Base-by-base conservation (phyloP, 2,888 invertebrate genomes). In the Scaptomyza parva region DNA sequence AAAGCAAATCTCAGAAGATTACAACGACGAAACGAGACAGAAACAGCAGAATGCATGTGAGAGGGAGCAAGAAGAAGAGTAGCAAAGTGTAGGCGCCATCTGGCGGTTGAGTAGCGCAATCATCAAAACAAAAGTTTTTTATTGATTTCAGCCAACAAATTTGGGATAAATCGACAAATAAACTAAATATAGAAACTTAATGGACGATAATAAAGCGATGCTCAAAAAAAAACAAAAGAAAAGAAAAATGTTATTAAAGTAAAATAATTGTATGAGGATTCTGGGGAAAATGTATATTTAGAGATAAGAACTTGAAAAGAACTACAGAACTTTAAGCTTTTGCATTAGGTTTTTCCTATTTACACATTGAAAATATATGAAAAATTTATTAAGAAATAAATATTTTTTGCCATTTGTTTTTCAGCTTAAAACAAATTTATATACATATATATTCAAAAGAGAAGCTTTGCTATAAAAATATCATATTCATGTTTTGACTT, bases 1-100 rank as follows among this genome's bases (percentile, higher is more conserved):
- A 37, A 28, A 47, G 22, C 55, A 75, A 59, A 55, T 53, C 65
- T 39, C 58, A 17, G 45, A 33, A 57, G 72, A 76, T 72, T 72
- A 70, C 20, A n/a, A n/a, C n/a, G n/a, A n/a, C n/a, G 12, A 24
- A 17, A 17, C 11, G 7, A 26, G 28, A 6, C 5, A 9, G 3
- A n/a, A 12, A 8, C n/a, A 14, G 14, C 24, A 20, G 22, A 40
- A 6, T 11, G 22, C 12, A 22, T 4, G 17, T 14, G 14, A 8
- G 24, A 0, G 30, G n/a, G 11, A 11, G 2, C 11, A 14, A 9
- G 17, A 20, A 17, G 24, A 17, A 9, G 18, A 41, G n/a, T 14
- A 14, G 28, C 18, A 9, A 14, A 22, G 39, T 30, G 33, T 12
- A 39, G 26, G 40, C 72, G 76, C 76, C 76, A 76, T 66, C 73